phyloP scores from a whole-genome alignment of 1,140 invertebrate genomes.

The Panagrolaimus sp. region DNA sequence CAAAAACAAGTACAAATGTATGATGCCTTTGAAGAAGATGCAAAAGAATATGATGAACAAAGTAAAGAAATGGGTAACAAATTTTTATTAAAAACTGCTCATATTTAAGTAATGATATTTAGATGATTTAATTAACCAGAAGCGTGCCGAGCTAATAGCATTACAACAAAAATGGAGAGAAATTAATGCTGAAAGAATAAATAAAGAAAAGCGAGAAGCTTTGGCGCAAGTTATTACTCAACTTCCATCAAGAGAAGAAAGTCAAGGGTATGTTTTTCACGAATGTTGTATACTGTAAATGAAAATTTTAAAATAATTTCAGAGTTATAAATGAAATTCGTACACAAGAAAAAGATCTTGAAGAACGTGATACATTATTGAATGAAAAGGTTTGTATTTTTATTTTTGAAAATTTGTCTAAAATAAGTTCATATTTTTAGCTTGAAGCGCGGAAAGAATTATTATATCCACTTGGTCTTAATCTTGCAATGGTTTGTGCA shows the following conservation, averaged over 20 bases:
- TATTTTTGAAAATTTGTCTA: too few species aligned
- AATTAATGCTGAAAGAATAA: neutral
- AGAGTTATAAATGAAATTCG: neutral
- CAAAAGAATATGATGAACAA: neutral
- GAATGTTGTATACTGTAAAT: too few species aligned
- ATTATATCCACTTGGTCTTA: neutral
- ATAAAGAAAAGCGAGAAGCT: slow-evolving; percentile 2
- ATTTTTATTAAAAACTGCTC: neutral
- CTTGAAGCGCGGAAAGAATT: neutral
- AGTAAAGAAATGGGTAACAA: neutral
- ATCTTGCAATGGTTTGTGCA: slow-evolving; percentile 2
- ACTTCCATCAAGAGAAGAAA: slow-evolving; percentile 1
- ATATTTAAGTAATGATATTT: neutral
- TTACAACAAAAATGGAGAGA: slow-evolving; percentile 10
- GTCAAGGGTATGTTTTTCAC: neutral
- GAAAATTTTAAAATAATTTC: too few species aligned
- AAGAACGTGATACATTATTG: neutral
- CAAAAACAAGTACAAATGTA: neutral
- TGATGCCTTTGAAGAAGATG: neutral
- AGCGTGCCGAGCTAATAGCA: neutral
- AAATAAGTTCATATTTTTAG: too few species aligned
- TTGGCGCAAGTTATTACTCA: neutral
- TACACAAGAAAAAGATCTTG: neutral
- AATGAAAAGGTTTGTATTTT: neutral
- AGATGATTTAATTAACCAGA: neutral